Evolutionary conservation across 2,888 invertebrate genomes (phyloP), one percentile per base, ranked within the genome.

Genomic region (Caenorhabditis drosophilae): DNA sequence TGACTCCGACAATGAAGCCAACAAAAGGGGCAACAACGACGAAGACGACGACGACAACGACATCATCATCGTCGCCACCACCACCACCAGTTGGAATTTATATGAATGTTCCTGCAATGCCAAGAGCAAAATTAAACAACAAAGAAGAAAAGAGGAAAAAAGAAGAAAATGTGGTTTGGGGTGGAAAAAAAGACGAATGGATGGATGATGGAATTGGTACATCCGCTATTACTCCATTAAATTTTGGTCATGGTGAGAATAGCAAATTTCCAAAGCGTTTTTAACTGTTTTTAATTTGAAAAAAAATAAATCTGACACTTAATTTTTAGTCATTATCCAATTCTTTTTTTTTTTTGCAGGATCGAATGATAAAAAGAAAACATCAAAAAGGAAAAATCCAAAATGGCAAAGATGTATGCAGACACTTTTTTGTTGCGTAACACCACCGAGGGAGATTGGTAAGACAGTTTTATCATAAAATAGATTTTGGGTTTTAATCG

Each of bases 381-480:
- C 57, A 26, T 60, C 51, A 11, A 53, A 49, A 4, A 48, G 81
- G 82, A 88, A 87, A 85, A 89, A 88, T 84, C 87, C 85, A 70
- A 86, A 86, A 78, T 84, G 84, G 73, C 85, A 92, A 67, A 89
- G 91, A 73, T 90, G 94, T 84, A 87, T 94, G 79, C 90, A 91
- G 77, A 91, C 92, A 58, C 86, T 93, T 81, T 87, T 93, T 73
- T 92, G 92, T 85, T 93, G 93, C 86, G 90, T 92, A 88, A 88
- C 86, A 38, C 80, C 84, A 45, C 70, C 76, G 49, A 63, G 76
- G 44, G 80, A 72, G 42, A 67, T 54, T 41, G 72, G 72, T 70
- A 31, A 55, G 67, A n/a, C n/a, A n/a, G n/a, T n/a, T n/a, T n/a
- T n/a, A n/a, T n/a, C n/a, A n/a, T n/a, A n/a, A n/a, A n/a, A n/a